phyloP scores from a whole-genome alignment of 2,888 invertebrate genomes.

The Mythimna vitellina region DNA sequence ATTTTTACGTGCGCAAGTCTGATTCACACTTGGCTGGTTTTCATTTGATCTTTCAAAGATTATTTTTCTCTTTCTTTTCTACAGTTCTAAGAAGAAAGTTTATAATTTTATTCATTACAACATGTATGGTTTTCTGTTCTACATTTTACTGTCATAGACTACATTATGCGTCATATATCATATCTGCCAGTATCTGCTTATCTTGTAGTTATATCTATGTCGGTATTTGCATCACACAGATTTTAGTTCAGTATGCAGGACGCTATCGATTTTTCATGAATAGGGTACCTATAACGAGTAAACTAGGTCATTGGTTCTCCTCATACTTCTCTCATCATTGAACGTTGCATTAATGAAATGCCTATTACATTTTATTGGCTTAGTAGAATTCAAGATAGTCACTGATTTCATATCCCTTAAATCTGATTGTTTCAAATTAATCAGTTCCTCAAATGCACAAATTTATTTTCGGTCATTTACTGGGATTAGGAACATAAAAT shows the following conservation, averaged over 20 bases:
- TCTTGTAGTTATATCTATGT: conserved; percentile 28
- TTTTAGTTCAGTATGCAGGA: conserved; percentile 18
- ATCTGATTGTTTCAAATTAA: neutral
- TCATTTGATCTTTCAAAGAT: neutral
- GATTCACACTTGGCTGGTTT: no score
- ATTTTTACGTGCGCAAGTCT: no score
- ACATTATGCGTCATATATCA: neutral
- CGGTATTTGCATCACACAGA: conserved; percentile 13
- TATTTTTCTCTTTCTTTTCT: neutral
- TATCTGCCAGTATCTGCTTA: conserved; percentile 29
- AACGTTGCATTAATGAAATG: neutral
- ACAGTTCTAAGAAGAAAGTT: neutral
- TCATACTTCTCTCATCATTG: neutral
- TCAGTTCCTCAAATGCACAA: neutral
- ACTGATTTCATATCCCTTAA: no score
- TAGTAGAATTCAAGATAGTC: no score
- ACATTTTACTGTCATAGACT: neutral
- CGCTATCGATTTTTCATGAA: conserved; percentile 11
- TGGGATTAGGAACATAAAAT: no score
- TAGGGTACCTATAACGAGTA: neutral
- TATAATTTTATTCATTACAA: neutral
- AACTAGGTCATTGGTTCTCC: neutral
- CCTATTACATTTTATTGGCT: no score
- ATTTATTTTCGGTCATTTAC: no score
- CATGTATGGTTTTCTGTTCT: neutral